phyloP scores from a whole-genome alignment of 2,888 invertebrate species.

The Oxystoma pomonae region DNA sequence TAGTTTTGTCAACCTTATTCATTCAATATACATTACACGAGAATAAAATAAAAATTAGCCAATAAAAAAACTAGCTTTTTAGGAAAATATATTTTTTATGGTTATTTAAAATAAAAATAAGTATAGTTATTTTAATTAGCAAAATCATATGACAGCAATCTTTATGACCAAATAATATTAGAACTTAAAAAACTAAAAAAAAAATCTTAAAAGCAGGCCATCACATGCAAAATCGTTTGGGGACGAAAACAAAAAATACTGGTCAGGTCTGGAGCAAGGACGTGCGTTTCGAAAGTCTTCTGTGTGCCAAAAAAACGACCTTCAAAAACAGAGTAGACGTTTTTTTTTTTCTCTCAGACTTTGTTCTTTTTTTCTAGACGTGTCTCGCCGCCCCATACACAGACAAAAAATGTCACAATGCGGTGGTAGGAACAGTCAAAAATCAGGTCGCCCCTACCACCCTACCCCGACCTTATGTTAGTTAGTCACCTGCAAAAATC shows the following conservation, averaged over 20 bases:
- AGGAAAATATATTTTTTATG: too few species aligned
- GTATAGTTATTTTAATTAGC: too few species aligned
- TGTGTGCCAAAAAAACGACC: conserved; percentile 57
- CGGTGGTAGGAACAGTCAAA: conserved; percentile 43
- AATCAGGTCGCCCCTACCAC: conserved; percentile 46
- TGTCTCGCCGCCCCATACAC: conserved; percentile 75
- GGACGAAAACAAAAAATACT: conserved; percentile 44
- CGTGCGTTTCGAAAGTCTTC: conserved; percentile 55
- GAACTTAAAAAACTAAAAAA: conserved; percentile 15
- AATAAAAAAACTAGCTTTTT: too few species aligned
- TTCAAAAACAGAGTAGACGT: conserved; percentile 63
- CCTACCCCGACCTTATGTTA: conserved; percentile 44
- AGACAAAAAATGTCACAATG: conserved; percentile 83
- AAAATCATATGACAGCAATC: not conserved
- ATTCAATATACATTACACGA: too few species aligned
- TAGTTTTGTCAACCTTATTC: too few species aligned
- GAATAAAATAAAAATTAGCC: too few species aligned
- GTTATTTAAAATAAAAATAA: too few species aligned
- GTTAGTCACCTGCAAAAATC: conserved; percentile 46
- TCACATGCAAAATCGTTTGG: conserved; percentile 56
- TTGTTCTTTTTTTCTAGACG: conserved; percentile 47
- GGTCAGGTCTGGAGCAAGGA: conserved; percentile 64
- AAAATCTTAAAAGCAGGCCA: conserved; percentile 57
- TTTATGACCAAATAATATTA: conserved; percentile 19
- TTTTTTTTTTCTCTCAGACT: too few species aligned